Percentiles rank a stretch among this genome's conserved stretches.
phyloP scores from a whole-genome alignment of 2,888 invertebrate genomes.

The Ophion ellenae region DNA sequence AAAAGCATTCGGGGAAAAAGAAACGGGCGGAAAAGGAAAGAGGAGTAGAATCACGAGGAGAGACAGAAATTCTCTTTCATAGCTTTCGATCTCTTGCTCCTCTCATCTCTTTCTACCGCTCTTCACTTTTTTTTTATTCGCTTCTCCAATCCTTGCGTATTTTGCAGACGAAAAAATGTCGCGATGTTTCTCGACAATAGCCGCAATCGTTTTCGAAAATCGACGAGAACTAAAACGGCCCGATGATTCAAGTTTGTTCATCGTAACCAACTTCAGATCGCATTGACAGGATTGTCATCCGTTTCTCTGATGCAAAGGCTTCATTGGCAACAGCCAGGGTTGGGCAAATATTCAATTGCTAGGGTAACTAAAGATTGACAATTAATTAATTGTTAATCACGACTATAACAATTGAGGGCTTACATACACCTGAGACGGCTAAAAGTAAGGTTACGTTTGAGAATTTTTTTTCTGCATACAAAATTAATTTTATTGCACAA shows the following conservation, averaged over 20 bases:
- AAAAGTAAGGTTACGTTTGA: too few relatives aligned
- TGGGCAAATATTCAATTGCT: too few relatives aligned
- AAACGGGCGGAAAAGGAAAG: constrained; percentile 52
- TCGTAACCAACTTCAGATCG: neutral
- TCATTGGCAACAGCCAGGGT: too few relatives aligned
- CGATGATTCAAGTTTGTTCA: constrained; percentile 27
- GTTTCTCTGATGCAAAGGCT: too few relatives aligned
- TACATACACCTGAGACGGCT: too few relatives aligned
- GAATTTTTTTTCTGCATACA: too few relatives aligned
- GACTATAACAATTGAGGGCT: too few relatives aligned
- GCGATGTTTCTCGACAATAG: constrained; percentile 28
- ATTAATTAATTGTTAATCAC: too few relatives aligned
- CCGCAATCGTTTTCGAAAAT: constrained; percentile 41
- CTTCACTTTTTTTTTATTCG: constrained; percentile 65
- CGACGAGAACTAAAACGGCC: constrained; percentile 9
- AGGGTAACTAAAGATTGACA: too few relatives aligned
- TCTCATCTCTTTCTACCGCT: constrained; percentile 3
- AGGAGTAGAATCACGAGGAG: constrained; percentile 74
- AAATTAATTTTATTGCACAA: too few relatives aligned
- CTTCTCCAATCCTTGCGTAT: constrained; percentile 71
- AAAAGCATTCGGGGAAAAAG: constrained; percentile 81
- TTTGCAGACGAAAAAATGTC: constrained; percentile 58
- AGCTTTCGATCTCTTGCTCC: constrained; percentile 11
- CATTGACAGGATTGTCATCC: constrained; percentile 8
- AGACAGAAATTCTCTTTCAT: constrained; percentile 22